phyloP scores from a whole-genome alignment of 2,888 invertebrate species.

The Parascotia fuliginaria region DNA sequence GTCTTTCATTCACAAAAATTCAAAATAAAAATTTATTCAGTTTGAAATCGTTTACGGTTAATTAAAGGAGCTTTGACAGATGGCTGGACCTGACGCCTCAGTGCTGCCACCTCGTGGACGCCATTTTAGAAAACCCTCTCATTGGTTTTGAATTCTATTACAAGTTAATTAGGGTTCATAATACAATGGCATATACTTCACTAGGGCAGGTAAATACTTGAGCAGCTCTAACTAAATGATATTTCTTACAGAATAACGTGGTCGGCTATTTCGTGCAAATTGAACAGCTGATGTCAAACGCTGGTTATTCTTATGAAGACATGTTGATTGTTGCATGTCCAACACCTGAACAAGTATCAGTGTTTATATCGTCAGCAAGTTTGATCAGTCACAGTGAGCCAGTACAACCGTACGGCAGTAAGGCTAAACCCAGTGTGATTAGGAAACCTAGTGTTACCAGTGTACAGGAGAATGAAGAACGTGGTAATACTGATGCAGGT shows the following conservation, averaged over 20 bases:
- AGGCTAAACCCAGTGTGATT: constrained; percentile 62
- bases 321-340: constrained; percentile 95
- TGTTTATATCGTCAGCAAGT: constrained; percentile 93
- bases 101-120: too few relatives aligned
- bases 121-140: too few relatives aligned
- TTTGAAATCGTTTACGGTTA: too few relatives aligned
- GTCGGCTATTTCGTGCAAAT: constrained; percentile 95
- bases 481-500: background rate
- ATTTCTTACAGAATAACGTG: constrained; percentile 90
- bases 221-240: background rate
- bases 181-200: too few relatives aligned
- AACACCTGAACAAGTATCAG: constrained; percentile 96
- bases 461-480: constrained; percentile 53
- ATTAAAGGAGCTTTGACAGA: too few relatives aligned
- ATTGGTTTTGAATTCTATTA: too few relatives aligned
- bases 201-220: too few relatives aligned
- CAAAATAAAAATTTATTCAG: too few relatives aligned
- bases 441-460: constrained; percentile 70
- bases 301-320: constrained; percentile 93
- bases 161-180: too few relatives aligned
- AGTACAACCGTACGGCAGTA: constrained; percentile 77
- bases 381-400: constrained; percentile 83
- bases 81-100: too few relatives aligned
- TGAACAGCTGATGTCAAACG: constrained; percentile 90
- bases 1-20: too few relatives aligned